Conservation (phyloP, 2,797 vertebrate genomes). For the Spinibarbus caldwelli region DNA sequence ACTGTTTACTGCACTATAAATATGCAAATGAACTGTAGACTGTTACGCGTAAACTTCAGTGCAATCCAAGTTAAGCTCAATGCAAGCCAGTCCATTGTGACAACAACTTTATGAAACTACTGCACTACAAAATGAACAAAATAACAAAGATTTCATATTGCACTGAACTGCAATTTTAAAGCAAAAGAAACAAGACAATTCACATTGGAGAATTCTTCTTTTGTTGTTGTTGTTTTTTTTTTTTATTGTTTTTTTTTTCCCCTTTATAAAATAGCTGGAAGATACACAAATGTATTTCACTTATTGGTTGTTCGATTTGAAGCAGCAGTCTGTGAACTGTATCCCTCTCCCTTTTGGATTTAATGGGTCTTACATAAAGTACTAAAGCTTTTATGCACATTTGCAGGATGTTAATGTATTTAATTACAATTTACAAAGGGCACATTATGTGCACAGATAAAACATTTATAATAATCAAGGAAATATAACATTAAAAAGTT, state of each 20-base stretch:
- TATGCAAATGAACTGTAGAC: background rate
- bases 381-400: background rate
- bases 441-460: background rate
- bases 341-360: background rate
- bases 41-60: background rate
- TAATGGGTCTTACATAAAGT: background rate
- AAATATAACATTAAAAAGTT: background rate
- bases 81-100: background rate
- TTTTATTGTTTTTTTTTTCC: no score
- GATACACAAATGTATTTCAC: background rate
- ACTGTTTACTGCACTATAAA: background rate
- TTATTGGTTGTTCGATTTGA: background rate
- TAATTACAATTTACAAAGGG: background rate
- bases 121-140: background rate
- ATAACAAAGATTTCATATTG: background rate
- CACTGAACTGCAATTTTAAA: background rate
- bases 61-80: background rate
- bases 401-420: background rate
- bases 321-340: background rate
- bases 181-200: background rate
- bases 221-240: background rate
- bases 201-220: background rate
- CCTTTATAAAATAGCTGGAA: background rate
- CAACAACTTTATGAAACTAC: background rate
- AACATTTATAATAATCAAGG: no score